phyloP scores from a whole-genome alignment of 2,113 vertebrate genomes.

The Pimephales promelas region DNA sequence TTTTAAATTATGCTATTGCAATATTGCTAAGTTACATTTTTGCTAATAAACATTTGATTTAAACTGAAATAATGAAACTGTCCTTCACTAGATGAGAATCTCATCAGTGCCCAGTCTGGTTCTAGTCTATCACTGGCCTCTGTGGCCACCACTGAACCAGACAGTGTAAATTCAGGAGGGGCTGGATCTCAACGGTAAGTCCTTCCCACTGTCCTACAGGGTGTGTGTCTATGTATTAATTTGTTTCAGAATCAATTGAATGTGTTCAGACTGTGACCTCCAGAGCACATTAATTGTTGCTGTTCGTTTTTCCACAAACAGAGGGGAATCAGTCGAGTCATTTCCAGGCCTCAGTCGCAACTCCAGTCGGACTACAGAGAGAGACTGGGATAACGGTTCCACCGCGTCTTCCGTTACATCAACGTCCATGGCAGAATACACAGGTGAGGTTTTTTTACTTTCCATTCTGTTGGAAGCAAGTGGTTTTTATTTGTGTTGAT shows the following conservation, averaged over 20 bases:
- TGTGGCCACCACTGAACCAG: conserved; percentile 81
- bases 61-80: background rate
- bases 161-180: conserved; percentile 83
- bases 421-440: conserved; percentile 88
- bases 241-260: conserved; percentile 6
- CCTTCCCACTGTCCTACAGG: conserved; percentile 7
- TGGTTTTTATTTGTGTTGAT: background rate
- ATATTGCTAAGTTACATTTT: background rate
- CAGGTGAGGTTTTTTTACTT: conserved; percentile 70
- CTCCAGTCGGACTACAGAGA: conserved; percentile 81
- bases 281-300: background rate
- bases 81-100: conserved; percentile 76
- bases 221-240: conserved; percentile 15
- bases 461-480: background rate
- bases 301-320: conserved; percentile 53
- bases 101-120: conserved; percentile 84
- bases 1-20: background rate
- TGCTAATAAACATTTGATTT: background rate
- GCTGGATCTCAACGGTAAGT: conserved; percentile 78
- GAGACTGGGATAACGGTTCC: conserved; percentile 87
- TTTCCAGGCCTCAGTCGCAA: conserved; percentile 82
- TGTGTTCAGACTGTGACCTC: conserved; percentile 25
- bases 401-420: conserved; percentile 82
- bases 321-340: conserved; percentile 84
- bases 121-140: conserved; percentile 87